Evolutionary conservation across 2,113 vertebrate species (phyloP), one percentile per base, ranked within the genome.

Genomic region (Prochilodus magdalenae): DNA sequence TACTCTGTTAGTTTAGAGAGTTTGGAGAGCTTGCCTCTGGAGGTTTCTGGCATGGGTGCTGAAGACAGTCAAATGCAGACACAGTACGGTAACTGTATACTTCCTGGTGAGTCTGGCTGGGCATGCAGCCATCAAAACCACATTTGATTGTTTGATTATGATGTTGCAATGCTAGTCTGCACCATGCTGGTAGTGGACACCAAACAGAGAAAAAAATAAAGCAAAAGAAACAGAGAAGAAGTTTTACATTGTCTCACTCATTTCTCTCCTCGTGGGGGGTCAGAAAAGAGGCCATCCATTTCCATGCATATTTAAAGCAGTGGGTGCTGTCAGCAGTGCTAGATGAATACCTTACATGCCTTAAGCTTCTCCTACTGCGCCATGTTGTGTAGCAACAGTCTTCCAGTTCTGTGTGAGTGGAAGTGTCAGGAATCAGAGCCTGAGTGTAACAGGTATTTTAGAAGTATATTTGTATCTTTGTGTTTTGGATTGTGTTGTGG

Each of bases 261-360:
- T 53, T 49, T 66, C 24, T 83, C 75, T 71, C n/a, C 14, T 69
- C 30, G 59, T 77, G 13, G 1, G n/a, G 71, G 73, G 74, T 82
- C 59, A 65, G 44, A 14, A 49, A 72, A 77, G 84, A 76, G 67
- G 82, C 87, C 89, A 83, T 92, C 91, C 14, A 66, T 47, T 40
- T 71, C 53, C 60, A 79, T 83, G 27, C 71, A 73, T 65, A 30
- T 78, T 79, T 79, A 73, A 66, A 79, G 47, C 60, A 59, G 70
- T 4, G 60, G 36, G 16, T 90, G 89, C 81, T 88, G 80, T 89
- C 79, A 47, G 84, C 84, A 73, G 84, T 75, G 80, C 14, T 83
- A 75, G 69, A 90, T 92, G 85, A 90, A 92, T 93, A 88, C 77
- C 90, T 90, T 85, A 91, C 73, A 7, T 87, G 44, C 73, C 79